Conservation (phyloP, 2,113 vertebrate genomes). For the Argyrosomus japonicus region DNA sequence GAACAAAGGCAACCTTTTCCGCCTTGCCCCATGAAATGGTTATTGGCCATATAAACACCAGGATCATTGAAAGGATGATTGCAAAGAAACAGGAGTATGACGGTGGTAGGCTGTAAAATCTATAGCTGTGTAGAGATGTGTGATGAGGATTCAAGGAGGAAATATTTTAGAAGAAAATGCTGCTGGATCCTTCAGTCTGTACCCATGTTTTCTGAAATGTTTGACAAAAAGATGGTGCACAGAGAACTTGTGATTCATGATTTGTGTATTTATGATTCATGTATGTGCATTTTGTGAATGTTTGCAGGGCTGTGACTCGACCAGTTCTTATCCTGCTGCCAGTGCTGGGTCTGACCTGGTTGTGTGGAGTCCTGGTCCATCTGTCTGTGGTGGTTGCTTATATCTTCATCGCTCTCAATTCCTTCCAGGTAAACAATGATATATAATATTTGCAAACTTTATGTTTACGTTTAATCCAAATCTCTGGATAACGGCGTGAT, state of each 20-base stretch:
- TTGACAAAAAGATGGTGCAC: constrained; percentile 16
- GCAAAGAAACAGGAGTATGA: constrained; percentile 41
- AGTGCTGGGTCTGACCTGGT: constrained; percentile 92
- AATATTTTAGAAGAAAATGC: constrained; percentile 44
- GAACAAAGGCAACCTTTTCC: constrained; percentile 76
- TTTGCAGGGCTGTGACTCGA: constrained; percentile 88
- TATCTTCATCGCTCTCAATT: constrained; percentile 89
- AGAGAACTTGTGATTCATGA: neutral
- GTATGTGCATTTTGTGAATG: neutral
- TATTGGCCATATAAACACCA: constrained; percentile 58
- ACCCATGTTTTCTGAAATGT: constrained; percentile 3
- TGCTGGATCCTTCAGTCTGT: constrained; percentile 15
- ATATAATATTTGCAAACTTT: neutral
- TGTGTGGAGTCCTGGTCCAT: constrained; percentile 91
- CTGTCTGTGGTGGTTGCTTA: constrained; percentile 88
- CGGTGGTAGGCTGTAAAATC: constrained; percentile 53
- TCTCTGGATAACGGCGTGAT: neutral
- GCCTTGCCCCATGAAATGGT: constrained; percentile 65
- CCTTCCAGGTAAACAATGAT: constrained; percentile 88
- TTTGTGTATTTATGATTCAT: neutral
- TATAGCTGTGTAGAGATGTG: constrained; percentile 35
- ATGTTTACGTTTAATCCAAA: neutral
- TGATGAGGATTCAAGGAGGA: constrained; percentile 52
- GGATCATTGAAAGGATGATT: constrained; percentile 64
- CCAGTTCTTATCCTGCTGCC: constrained; percentile 91